Base-by-base conservation (phyloP, 2,888 invertebrate species). In the Rotaria macrura region DNA sequence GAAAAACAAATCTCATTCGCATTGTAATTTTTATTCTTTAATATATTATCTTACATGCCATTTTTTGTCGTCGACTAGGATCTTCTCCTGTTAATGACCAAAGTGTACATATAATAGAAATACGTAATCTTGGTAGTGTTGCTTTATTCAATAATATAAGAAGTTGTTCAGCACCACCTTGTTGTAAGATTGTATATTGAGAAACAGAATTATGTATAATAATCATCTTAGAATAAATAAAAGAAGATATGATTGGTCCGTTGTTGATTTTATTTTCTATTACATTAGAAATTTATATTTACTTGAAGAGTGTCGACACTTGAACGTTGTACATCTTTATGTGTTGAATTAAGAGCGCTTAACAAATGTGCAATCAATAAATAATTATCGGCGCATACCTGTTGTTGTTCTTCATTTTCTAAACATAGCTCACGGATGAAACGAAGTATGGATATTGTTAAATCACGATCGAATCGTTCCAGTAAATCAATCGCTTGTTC, bases 91-190 rank as follows among this genome's bases (percentile, higher is more conserved):
- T 79, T 4, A 79, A 79, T 79, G 79, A 79, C 79, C 79, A 79
- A 23, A 79, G 43, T 40, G 79, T 79, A 43, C 43, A 79, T 43
- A 79, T 79, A n/a, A 79, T 79, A 23, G 79, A 40, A 23, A 79
- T n/a, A n/a, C 79, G 40, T 79, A 79, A 14, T 43, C 4, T 79
- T 43, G 40, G 79, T 79, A 79, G n/a, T n/a, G 40, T 79, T 40
- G 79, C 40, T 79, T 79, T 79, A 43, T n/a, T 79, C n/a, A 79
- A 79, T 79, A 79, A 43, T 25, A 14, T 79, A 25, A 79, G 25
- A 10, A 79, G 25, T 43, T 79, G 79, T 79, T 79, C 79, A 43
- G 43, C 79, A 79, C 79, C 79, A 79, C 79, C 79, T 79, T 79
- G 79, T n/a, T 79, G 25, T n/a, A 79, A 43, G n/a, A 79, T 43